Percentiles rank a stretch among this genome's conserved stretches.
These are phyloP conservation scores for Leptonema lineaticorne DNA, from an alignment of 1,140 invertebrate species.

Conservation along the genomic window DNA sequence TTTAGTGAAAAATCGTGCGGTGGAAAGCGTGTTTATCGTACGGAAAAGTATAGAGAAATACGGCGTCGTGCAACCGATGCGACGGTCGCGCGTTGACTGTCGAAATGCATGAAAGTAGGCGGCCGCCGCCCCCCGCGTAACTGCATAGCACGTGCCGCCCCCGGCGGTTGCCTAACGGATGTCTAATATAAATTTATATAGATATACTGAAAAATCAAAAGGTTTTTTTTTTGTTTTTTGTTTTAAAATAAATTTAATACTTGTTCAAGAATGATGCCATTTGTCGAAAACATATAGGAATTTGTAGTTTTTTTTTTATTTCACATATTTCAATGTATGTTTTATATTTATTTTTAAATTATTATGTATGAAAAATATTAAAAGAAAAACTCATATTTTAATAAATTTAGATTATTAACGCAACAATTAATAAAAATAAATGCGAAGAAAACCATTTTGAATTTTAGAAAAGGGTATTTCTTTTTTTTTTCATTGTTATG, in stretches of 20 bases:
- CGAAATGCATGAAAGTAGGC: slow-evolving; percentile 2
- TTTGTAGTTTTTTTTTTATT: neutral
- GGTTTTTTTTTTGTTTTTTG: neutral
- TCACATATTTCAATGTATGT: no score
- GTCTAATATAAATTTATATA: no score
- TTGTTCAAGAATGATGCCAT: neutral
- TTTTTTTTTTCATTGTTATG: no score
- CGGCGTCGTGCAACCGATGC: slow-evolving; percentile 29
- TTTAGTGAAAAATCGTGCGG: no score
- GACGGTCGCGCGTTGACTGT: slow-evolving; percentile 34
- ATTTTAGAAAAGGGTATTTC: no score
- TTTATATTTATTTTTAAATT: no score
- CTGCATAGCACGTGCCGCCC: neutral
- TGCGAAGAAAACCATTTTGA: no score
- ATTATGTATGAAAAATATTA: no score
- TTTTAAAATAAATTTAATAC: neutral
- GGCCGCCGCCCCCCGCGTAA: slow-evolving; percentile 10
- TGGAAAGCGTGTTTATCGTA: slow-evolving; percentile 15
- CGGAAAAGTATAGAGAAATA: neutral
- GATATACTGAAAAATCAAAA: neutral
- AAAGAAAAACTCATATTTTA: no score
- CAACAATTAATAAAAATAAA: no score
- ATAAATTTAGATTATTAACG: no score
- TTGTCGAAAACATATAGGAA: neutral
- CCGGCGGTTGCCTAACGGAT: neutral